Percentiles rank a stretch among this genome's conserved stretches.
Conservation (phyloP, 2,113 vertebrate species). For the Carassius gibelio region DNA sequence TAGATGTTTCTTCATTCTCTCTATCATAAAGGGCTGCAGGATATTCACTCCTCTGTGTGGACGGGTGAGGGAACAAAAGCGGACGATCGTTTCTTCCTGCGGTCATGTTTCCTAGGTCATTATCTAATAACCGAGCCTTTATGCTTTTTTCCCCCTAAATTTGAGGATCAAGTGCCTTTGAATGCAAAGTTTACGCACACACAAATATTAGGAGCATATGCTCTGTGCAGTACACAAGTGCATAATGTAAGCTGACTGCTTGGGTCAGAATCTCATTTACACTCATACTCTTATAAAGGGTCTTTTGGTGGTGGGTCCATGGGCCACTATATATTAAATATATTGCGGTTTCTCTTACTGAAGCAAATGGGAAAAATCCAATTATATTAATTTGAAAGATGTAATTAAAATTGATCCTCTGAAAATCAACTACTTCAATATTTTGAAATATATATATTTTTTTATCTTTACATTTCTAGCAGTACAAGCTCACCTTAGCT, state of each 20-base stretch:
- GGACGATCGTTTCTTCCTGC: constrained; percentile 39
- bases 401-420: neutral
- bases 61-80: neutral
- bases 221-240: neutral
- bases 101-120: constrained; percentile 31
- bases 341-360: neutral
- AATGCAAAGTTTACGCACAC: neutral
- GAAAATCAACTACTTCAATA: neutral
- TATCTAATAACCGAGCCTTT: constrained; percentile 7
- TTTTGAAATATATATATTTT: neutral
- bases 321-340: neutral
- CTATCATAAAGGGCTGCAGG: constrained; percentile 26
- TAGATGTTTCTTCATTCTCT: neutral
- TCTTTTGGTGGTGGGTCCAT: neutral
- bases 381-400: too few species aligned
- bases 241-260: neutral
- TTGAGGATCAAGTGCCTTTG: neutral
- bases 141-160: neutral
- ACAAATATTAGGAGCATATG: neutral
- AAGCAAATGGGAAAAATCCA: too few species aligned
- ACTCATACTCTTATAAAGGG: neutral
- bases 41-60: neutral
- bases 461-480: neutral
- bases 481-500: constrained; percentile 84
- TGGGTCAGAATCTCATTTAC: neutral